Conservation (phyloP, 2,113 vertebrate species). For the Brienomyrus longianalis region DNA sequence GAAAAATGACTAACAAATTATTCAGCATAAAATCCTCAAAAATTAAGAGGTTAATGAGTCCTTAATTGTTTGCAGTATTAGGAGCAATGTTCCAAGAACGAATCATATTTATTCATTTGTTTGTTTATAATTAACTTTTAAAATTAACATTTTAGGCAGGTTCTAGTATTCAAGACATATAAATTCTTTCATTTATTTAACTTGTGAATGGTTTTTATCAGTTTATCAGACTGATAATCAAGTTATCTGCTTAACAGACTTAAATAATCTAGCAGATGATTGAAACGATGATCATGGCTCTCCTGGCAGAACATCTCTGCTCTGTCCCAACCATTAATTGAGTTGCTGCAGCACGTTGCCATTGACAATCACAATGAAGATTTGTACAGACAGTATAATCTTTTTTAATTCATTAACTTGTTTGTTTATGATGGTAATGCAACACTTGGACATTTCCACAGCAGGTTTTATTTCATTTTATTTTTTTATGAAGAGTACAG, state of each 20-base stretch:
- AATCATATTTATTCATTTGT: not conserved
- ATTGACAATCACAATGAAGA: not conserved
- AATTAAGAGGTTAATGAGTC: not conserved
- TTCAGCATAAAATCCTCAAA: not conserved
- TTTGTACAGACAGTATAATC: not conserved
- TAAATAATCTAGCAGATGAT: not conserved
- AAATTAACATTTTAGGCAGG: not conserved
- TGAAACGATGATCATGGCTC: not conserved
- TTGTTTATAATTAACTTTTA: not conserved
- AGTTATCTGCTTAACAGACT: not conserved
- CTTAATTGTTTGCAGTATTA: not conserved
- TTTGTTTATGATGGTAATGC: not conserved
- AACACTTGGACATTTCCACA: not conserved
- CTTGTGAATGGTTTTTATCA: not conserved
- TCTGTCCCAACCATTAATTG: not conserved
- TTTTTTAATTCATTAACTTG: not conserved
- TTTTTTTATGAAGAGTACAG: not conserved
- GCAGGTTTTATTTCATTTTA: too few relatives aligned
- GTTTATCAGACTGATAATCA: not conserved
- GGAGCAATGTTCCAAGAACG: not conserved
- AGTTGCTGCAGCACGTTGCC: not conserved
- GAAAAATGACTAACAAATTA: not conserved
- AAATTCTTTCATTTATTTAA: not conserved
- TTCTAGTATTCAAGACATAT: not conserved
- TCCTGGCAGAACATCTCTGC: not conserved